Evolutionary conservation across 2,888 invertebrate genomes (phyloP).

Genomic region (Leistus spinibarbis): DNA sequence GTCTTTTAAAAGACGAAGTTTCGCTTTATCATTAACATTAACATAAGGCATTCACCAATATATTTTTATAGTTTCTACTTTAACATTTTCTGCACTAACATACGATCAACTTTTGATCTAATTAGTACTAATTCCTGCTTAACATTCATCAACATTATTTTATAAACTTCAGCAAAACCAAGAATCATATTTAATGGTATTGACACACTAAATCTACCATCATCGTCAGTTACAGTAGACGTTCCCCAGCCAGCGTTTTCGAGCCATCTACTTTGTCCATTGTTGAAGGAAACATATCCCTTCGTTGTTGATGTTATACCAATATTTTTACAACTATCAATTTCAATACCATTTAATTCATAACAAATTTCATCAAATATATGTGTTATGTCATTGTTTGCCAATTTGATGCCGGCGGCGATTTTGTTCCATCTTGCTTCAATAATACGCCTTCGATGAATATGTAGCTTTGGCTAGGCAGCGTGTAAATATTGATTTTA

Average conservation of each 20-base stretch:
- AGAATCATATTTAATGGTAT: conserved; percentile 47
- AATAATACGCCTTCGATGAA: conserved; percentile 43
- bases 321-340: conserved; percentile 49
- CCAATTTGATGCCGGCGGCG: conserved; percentile 33
- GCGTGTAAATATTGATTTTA: conserved; percentile 46
- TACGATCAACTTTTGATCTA: neutral
- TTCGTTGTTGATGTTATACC: conserved; percentile 49
- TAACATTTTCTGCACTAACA: neutral
- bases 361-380: conserved; percentile 51
- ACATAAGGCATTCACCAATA: neutral
- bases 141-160: conserved; percentile 50
- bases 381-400: conserved; percentile 46
- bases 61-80: neutral
- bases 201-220: neutral
- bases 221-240: neutral
- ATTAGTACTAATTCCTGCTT: conserved; percentile 48
- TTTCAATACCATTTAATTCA: conserved; percentile 50
- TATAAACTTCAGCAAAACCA: conserved; percentile 51
- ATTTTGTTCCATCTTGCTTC: too few relatives aligned
- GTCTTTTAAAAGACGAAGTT: neutral
- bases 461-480: conserved; percentile 46
- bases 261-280: conserved; percentile 43
- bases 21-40: neutral
- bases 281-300: conserved; percentile 48
- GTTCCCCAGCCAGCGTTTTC: conserved; percentile 45